phyloP scores from a whole-genome alignment of 1,140 invertebrate species.

The Drosophila erecta region DNA sequence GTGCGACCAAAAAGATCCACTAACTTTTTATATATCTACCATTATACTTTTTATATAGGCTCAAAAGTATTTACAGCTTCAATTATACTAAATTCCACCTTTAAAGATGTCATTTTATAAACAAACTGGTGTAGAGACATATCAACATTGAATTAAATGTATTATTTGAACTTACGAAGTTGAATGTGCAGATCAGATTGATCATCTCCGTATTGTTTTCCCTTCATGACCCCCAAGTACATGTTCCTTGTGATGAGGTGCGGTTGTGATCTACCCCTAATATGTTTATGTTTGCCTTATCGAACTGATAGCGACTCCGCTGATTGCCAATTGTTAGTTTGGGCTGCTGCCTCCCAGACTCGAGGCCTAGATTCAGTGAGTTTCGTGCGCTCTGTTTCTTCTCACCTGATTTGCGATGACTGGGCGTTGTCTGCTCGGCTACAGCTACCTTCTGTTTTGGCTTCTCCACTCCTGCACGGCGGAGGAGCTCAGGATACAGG shows the following conservation, averaged over 20 bases:
- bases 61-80: conserved; percentile 4
- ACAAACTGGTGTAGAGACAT: conserved; percentile 5
- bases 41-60: conserved; percentile 11
- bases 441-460: background rate
- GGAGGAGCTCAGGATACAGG: background rate
- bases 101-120: background rate
- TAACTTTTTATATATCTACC: conserved; percentile 10
- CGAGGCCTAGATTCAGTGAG: conserved; percentile 22
- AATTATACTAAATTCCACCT: background rate
- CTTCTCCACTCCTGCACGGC: background rate
- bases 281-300: conserved; percentile 43
- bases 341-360: conserved; percentile 13
- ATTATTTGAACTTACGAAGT: conserved; percentile 3
- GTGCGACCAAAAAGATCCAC: background rate
- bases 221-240: background rate
- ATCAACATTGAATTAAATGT: conserved; percentile 2
- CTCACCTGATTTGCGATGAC: conserved; percentile 4
- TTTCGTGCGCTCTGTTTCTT: conserved; percentile 22
- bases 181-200: background rate
- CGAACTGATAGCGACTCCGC: conserved; percentile 40
- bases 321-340: conserved; percentile 56
- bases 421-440: conserved; percentile 5
- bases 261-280: conserved; percentile 27
- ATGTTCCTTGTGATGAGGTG: conserved; percentile 5
- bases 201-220: background rate